Base-by-base conservation (phyloP, 2,797 vertebrate genomes). In the Hippopotamyrus pictus region DNA sequence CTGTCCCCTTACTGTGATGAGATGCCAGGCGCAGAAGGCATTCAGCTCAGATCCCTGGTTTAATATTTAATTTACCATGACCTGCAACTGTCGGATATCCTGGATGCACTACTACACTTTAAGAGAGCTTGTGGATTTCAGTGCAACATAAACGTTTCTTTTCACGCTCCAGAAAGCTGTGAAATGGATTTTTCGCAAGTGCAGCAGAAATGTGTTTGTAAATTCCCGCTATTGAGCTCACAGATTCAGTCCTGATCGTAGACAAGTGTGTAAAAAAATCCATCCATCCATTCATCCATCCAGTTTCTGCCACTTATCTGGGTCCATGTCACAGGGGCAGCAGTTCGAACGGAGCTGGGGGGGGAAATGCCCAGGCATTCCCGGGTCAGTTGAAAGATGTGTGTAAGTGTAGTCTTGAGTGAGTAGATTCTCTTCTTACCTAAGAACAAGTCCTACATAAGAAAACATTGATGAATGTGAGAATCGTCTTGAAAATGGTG, bases 141-240 rank as follows among this genome's bases (percentile, higher is more conserved):
- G 69, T 41, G 73, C 37, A n/a, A 44, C 37, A 79, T n/a, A 79
- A 79, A 79, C 5, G 19, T 46, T 82, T 82, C 76, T 41, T 46
- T 82, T 82, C 41, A 82, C 76, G 41, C 76, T 46, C 76, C 17
- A 82, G 17, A 46, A 82, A 82, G 76, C 76, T 46, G 76, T 46
- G 76, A 82, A 46, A 82, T 82, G 76, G 76, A 82, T 82, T 82
- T 79, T 82, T 82, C 76, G 8, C 76, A 82, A 46, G 76, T 46
- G 41, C 76, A 46, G 76, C 37, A 22, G 76, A 82, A 82, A 82
- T 22, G 41, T 82, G 41, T 82, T 82, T 46, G 76, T 82, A 82
- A 82, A 82, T 46, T 44, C 37, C 76, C 3, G 41, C 41, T 46
- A 19, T 22, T 46, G 76, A 82, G n/a, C 76, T 82, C 41, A 82